Evolutionary conservation across 2,888 invertebrate species (phyloP).

Genomic region (Heliconius ethilla): DNA sequence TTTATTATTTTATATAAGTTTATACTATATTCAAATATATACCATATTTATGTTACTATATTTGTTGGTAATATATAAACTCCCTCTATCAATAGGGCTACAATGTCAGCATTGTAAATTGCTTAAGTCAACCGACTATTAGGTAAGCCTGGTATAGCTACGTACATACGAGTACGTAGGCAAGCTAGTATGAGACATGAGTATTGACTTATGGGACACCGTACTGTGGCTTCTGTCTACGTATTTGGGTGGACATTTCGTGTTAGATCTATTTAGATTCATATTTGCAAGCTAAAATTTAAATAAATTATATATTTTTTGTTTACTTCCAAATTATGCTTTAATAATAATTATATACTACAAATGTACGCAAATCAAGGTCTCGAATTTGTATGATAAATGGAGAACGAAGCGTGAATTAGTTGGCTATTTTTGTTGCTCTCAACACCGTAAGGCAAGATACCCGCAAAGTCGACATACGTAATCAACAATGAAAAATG

Average conservation of each 20-base stretch:
- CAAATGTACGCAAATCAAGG: no score
- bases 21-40: not conserved
- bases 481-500: no score
- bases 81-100: slow-evolving; percentile 37
- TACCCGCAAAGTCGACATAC: no score
- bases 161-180: not conserved
- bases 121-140: slow-evolving; percentile 41
- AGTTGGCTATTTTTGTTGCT: no score
- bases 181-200: not conserved
- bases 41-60: not conserved
- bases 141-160: slow-evolving; percentile 32
- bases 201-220: slow-evolving; percentile 18
- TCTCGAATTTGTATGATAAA: no score
- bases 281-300: not conserved
- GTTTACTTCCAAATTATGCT: no score
- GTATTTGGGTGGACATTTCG: not conserved
- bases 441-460: no score
- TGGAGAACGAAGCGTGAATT: no score
- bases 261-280: not conserved
- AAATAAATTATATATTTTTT: no score
- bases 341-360: no score
- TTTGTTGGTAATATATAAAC: not conserved
- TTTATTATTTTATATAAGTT: no score
- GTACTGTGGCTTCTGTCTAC: slow-evolving; percentile 2
- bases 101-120: slow-evolving; percentile 44